Conservation (phyloP, 2,888 invertebrate genomes). For the Megastigmus dorsalis region DNA sequence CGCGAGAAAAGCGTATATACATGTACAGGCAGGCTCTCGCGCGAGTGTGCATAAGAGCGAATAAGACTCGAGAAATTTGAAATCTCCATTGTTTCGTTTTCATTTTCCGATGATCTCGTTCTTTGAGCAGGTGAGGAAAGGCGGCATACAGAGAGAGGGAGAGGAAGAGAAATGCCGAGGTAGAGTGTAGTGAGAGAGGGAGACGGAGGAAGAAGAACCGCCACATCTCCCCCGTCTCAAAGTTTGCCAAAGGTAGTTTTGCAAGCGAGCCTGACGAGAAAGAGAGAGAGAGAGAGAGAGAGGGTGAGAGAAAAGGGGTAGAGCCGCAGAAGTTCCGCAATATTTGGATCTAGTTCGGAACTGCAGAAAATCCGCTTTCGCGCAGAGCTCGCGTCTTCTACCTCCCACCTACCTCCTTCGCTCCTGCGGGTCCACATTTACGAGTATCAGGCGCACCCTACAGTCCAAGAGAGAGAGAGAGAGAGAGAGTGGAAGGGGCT, state of each 20-base stretch:
- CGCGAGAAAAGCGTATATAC: neutral
- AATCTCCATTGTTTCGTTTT: constrained; percentile 43
- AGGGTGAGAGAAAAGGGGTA: neutral
- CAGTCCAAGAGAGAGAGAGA: neutral
- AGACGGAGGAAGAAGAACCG: neutral
- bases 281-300: neutral
- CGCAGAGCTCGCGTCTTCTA: constrained; percentile 14
- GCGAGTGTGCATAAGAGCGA: neutral
- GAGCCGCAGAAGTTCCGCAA: constrained; percentile 50
- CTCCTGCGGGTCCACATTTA: constrained; percentile 38
- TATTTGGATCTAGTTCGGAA: constrained; percentile 53
- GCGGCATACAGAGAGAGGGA: too few relatives aligned
- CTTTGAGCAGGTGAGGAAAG: constrained; percentile 9
- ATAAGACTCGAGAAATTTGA: constrained; percentile 19
- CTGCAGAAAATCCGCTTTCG: constrained; percentile 51
- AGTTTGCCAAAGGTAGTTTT: constrained; percentile 48
- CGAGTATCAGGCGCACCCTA: constrained; percentile 35
- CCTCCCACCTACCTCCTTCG: constrained; percentile 2
- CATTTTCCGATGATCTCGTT: constrained; percentile 37
- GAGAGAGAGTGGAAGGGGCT: too few relatives aligned
- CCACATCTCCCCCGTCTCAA: neutral
- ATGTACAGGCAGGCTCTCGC: too few relatives aligned
- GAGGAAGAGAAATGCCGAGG: too few relatives aligned
- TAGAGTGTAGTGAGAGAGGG: neutral
- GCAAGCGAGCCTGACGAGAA: neutral